Evolutionary conservation across 2,113 vertebrate species (phyloP), one percentile per base, ranked within the genome.

Genomic region (Pedetes capensis): DNA sequence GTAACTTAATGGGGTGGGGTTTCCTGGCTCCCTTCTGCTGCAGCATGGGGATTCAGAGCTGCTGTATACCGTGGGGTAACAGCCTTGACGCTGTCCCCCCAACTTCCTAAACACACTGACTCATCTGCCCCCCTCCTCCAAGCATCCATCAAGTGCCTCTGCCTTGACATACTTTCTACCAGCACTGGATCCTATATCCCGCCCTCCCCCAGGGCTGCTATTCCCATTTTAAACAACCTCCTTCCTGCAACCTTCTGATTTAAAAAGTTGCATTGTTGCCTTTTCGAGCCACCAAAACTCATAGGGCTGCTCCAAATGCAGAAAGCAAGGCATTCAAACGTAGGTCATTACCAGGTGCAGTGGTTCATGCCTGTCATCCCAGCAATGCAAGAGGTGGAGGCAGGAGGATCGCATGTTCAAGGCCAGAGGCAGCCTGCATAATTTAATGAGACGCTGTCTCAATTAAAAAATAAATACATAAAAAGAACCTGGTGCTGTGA

Each of bases 1-100:
- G 27, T 22, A 37, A 11, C 1, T 4, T 2, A 5, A 11, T 22
- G 8, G 25, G 13, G n/a, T 13, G 20, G 55, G 10, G 53, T 20
- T 14, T 47, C 76, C 83, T 78, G 57, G 22, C 25, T 17, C 29
- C 11, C 5, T 53, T 74, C 63, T 34, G 59, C 69, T 20, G 55
- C 0, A 7, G 63, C 71, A 79, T 13, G 23, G 75, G 66, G 71
- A 37, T 47, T 32, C 64, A 59, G 71, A 59, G 51, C 61, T 12
- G 17, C 42, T 69, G 18, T 13, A 1, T 9, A 6, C 6, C 64
- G 29, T 20, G 34, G 69, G 44, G 22, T 4, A 9, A 29, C 39
- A 10, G 63, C 47, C 13, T 3, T 12, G 68, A 75, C 17, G 29
- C 47, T 18, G 7, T n/a, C 16, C 20, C 14, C 42, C 8, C 18